These are phyloP conservation scores for Microcebus jonahi DNA, from an alignment of 2,113 vertebrate genomes.

Conservation along the genomic window DNA sequence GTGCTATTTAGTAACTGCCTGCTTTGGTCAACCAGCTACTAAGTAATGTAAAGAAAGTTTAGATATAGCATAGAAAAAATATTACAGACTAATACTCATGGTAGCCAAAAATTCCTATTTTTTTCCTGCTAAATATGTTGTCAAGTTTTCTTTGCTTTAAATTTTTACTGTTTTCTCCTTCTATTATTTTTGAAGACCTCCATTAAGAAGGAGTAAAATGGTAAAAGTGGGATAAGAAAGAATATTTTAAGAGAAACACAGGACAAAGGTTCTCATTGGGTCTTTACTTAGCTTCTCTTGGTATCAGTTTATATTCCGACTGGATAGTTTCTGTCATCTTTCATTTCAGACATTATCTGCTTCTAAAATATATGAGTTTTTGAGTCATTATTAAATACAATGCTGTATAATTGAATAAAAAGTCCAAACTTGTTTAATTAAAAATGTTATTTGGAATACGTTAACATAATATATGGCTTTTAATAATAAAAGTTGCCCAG, in stretches of 20 bases:
- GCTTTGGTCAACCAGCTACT: background rate
- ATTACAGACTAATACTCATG: background rate
- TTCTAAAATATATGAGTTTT: background rate
- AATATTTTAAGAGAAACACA: slow-evolving; percentile 2
- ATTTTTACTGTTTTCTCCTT: background rate
- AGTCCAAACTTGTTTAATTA: background rate
- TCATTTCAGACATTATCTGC: background rate
- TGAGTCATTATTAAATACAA: background rate
- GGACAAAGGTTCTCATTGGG: background rate
- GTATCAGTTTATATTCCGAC: background rate
- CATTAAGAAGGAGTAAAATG: background rate
- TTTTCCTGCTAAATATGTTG: slow-evolving; percentile 27
- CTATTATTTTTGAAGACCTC: background rate
- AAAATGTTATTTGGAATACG: background rate
- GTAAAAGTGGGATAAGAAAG: background rate
- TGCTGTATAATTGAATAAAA: background rate
- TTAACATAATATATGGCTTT: slow-evolving; percentile 16
- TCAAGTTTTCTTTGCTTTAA: slow-evolving; percentile 6
- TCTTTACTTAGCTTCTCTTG: background rate
- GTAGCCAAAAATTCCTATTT: background rate
- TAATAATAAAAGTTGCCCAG: slow-evolving; percentile 10
- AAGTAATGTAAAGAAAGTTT: slow-evolving; percentile 2
- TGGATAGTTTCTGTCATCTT: background rate
- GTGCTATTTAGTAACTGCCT: slow-evolving; percentile 32
- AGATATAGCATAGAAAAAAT: background rate